phyloP scores from a whole-genome alignment of 2,888 invertebrate species.

The Drosophila bunnanda region DNA sequence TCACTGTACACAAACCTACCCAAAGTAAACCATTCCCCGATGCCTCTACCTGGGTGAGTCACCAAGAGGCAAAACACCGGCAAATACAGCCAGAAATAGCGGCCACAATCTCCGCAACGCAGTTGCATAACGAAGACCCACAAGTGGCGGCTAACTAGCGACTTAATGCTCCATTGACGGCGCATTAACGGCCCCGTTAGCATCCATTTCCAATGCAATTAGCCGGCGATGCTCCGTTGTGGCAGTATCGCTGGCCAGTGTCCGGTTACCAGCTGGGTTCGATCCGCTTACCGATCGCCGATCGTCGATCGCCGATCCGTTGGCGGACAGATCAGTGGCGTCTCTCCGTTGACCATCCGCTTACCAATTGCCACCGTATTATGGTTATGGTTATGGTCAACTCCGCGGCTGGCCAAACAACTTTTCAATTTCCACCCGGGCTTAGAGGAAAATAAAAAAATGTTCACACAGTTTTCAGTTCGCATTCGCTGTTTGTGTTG shows the following conservation, averaged over 20 bases:
- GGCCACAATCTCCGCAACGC: constrained; percentile 22
- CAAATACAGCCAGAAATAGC: constrained; percentile 10
- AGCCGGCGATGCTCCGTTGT: constrained; percentile 56
- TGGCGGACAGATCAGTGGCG: constrained; percentile 50
- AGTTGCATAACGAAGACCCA: constrained; percentile 68
- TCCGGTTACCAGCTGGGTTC: constrained; percentile 63
- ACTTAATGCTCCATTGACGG: constrained; percentile 73
- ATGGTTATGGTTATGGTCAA: constrained; percentile 74
- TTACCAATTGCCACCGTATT: constrained; percentile 73
- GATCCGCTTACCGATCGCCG: constrained; percentile 36
- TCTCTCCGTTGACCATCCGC: constrained; percentile 34
- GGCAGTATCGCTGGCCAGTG: constrained; percentile 38
- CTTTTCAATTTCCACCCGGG: constrained; percentile 70
- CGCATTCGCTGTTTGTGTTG: constrained; percentile 44
- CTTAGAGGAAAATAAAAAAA: constrained; percentile 18
- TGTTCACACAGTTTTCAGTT: constrained; percentile 73
- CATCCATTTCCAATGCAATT: constrained; percentile 65
- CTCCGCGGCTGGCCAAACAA: constrained; percentile 70
- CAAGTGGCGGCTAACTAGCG: constrained; percentile 55
- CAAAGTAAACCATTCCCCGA: constrained; percentile 14
- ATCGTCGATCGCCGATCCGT: constrained; percentile 44
- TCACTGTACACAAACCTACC: constrained; percentile 2
- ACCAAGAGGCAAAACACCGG: constrained; percentile 16
- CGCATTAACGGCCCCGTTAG: constrained; percentile 59
- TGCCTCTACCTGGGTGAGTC: constrained; percentile 27